A percentile compares a stretch with the other conserved stretches of the same genome.
Conservation (phyloP, 2,888 invertebrate species). For the Pristionchus japonicus region DNA sequence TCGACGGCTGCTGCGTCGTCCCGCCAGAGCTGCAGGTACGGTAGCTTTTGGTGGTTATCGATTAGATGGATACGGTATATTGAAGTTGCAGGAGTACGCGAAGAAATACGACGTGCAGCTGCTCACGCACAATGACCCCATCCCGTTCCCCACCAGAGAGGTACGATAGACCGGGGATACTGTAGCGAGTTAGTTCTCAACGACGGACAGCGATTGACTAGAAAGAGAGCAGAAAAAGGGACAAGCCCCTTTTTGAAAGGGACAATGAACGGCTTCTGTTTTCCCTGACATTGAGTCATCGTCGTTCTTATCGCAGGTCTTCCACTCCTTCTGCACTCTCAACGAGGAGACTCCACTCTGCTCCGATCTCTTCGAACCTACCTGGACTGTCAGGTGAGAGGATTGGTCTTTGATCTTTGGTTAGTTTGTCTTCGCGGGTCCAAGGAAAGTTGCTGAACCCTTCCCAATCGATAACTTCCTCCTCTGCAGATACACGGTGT, state of each 20-base stretch:
- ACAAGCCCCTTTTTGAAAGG: not conserved
- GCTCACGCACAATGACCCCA: slow-evolving; percentile 94
- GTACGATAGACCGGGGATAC: slow-evolving; percentile 15
- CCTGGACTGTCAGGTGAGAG: slow-evolving; percentile 69
- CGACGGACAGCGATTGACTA: not conserved
- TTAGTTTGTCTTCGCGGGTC: too few relatives aligned
- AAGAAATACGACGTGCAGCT: slow-evolving; percentile 91
- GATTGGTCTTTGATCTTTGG: slow-evolving; percentile 13
- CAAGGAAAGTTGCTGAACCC: too few relatives aligned
- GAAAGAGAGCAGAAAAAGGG: not conserved
- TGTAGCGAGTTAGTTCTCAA: not conserved
- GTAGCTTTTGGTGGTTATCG: not conserved
- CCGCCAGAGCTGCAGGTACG: slow-evolving; percentile 41
- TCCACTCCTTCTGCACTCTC: slow-evolving; percentile 62
- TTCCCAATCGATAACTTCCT: not conserved
- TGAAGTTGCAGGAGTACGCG: slow-evolving; percentile 87
- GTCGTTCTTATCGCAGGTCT: slow-evolving; percentile 51
- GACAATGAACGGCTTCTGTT: not conserved
- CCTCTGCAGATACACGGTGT: slow-evolving; percentile 68
- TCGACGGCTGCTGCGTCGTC: slow-evolving; percentile 74
- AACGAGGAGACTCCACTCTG: slow-evolving; percentile 56
- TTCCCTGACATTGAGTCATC: not conserved
- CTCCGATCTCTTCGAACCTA: slow-evolving; percentile 61
- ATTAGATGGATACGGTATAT: too few relatives aligned
- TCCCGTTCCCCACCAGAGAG: slow-evolving; percentile 75